Base-by-base conservation (phyloP, 2,797 vertebrate species). In the Jordanella pulchra region DNA sequence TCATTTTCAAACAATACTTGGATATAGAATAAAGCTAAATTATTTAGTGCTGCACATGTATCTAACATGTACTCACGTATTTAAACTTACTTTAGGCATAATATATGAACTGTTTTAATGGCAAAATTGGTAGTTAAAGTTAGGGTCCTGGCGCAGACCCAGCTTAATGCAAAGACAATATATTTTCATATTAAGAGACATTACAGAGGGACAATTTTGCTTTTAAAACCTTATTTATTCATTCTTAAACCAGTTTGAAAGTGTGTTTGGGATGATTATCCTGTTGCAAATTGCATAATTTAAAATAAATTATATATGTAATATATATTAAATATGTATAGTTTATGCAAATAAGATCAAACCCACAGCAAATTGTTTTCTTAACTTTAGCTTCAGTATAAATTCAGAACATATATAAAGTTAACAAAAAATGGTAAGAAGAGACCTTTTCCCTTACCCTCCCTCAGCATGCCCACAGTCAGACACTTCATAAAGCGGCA, bases 401-500 rank as follows among this genome's bases (percentile, higher is more conserved):
- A 39, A 39, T 39, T 18, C 28, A 30, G 42, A 25, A 56, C 48
- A 45, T 39, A 39, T 39, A 39, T 39, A 4, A 76, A 84, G 80
- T 85, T 79, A 86, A 85, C 75, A 70, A 85, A 88, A 83, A 83
- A 86, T 87, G 67, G 85, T 86, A 86, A 86, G 79, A 89, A 87
- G 89, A 91, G 89, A 92, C 88, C 86, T 90, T 92, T 89, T 91
- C 81, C 30, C 96, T 96, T 96, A 99, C 98, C 98, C 98, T 99
- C 97, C 90, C 98, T 97, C 95, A 99, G 96, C 98, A 99, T 99
- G 89, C 97, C 97, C 81, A 99, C 97, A 91, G 96, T 99, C 89
- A 98, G 95, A 95, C 98, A 99, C 94, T 99, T 99, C 98, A 99
- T 99, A 94, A 99, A 99, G 92, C 97, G 98, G 93, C 98, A 99